Base-by-base conservation (phyloP, 2,888 invertebrate genomes). In the Oscheius sp. region DNA sequence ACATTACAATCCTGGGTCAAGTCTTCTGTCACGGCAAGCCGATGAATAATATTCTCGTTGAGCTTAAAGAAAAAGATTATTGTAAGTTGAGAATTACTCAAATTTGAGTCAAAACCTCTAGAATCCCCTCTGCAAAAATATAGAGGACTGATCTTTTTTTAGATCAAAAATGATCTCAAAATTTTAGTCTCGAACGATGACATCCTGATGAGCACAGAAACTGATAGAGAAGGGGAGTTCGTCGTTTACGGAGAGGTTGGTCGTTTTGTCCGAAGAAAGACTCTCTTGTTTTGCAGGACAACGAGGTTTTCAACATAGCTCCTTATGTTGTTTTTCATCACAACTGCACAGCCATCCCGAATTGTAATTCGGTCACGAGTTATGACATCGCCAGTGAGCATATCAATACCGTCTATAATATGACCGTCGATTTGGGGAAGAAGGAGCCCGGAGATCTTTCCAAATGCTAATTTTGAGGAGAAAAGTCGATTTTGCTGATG, bases 11-110 rank as follows among this genome's bases (percentile, higher is more conserved):
- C 6, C 15, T 45, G 15, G 61, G 61, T 29, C 17, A 20, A 10
- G 42, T 20, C n/a, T 1, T 27, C 8, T 61, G 61, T 31, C 27
- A 42, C 27, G 61, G 61, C 1, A 61, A 45, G n/a, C 45, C 61
- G 6, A 25, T 42, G 8, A 27, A 23, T 10, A 27, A 42, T 29
- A 20, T 42, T 12, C 12, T 29, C n/a, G 31, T 61, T 1, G 61
- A 61, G 17, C 29, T 61, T 12, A 61, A 61, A 33, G 61, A 61
- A 29, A 61, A 42, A 31, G 61, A 61, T 45, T 61, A 42, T 29
- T 42, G 61, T 61, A 42, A 27, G 46, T 48, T 52, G 17, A 33
- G 10, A 1, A 15, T 25, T 23, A 15, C 3, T 52, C n/a, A n/a
- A n/a, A 8, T 8, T n/a, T 3, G 3, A 42, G 8, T n/a, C n/a